Evolutionary conservation across 2,113 vertebrate genomes (phyloP).

Genomic region (Gambusia affinis): DNA sequence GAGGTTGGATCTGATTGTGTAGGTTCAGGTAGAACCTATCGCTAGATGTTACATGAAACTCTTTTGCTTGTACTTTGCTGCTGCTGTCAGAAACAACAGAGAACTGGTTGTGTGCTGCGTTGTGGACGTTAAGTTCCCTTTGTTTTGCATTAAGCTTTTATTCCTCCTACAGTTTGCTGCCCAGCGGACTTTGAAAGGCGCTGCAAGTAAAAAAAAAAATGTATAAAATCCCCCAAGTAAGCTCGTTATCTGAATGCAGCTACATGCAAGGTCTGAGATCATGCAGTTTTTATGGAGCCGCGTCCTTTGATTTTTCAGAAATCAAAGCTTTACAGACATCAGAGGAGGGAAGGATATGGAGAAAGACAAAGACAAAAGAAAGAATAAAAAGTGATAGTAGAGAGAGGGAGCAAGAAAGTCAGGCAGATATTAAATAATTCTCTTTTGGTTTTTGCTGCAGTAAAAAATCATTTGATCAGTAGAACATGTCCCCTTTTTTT

Average conservation of each 20-base stretch:
- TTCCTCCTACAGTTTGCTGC: not conserved
- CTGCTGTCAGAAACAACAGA: no score
- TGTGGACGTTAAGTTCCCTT: not conserved
- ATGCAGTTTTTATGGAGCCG: slow-evolving; percentile 37
- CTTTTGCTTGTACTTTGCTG: not conserved
- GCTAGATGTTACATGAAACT: not conserved
- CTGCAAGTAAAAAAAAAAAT: no score
- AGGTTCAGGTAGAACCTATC: not conserved
- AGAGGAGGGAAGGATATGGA: slow-evolving; percentile 12
- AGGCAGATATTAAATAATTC: slow-evolving; percentile 62
- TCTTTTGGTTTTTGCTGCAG: slow-evolving; percentile 56
- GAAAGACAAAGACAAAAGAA: slow-evolving; percentile 39
- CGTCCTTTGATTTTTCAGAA: slow-evolving; percentile 41
- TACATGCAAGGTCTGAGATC: slow-evolving; percentile 10
- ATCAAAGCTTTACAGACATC: slow-evolving; percentile 42
- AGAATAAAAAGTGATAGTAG: slow-evolving; percentile 23
- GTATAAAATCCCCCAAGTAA: not conserved
- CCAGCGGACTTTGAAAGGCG: slow-evolving; percentile 5
- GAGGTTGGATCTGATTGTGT: not conserved
- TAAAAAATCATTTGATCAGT: slow-evolving; percentile 58
- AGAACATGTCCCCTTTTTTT: slow-evolving; percentile 20
- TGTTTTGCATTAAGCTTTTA: not conserved
- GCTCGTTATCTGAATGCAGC: slow-evolving; percentile 13
- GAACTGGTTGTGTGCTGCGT: not conserved
- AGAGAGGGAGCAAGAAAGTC: slow-evolving; percentile 14